These are phyloP conservation scores for Phylloscopus whistleri DNA, from an alignment of 2,113 vertebrate species.

Conservation along the genomic window DNA sequence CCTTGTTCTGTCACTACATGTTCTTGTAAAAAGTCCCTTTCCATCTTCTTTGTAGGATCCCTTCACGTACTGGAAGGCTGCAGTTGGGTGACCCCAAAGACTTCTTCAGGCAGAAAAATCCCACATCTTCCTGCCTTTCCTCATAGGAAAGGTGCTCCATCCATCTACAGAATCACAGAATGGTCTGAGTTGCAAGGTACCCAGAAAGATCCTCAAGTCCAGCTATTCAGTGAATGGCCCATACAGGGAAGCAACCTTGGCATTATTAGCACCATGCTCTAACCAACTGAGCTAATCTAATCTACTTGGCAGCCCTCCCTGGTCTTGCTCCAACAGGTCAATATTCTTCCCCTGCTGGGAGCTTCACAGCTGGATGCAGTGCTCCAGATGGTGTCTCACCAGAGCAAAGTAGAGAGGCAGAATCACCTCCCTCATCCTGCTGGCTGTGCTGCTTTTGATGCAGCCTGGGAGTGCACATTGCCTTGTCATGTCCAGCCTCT, in stretches of 20 bases:
- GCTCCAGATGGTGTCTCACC: not conserved
- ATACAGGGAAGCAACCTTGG: not conserved
- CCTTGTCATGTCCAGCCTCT: no score
- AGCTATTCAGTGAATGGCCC: no score
- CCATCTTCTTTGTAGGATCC: not conserved
- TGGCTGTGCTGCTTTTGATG: no score
- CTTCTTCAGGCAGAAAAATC: not conserved
- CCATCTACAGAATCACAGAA: not conserved
- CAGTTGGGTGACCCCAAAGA: not conserved
- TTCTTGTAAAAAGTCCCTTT: not conserved
- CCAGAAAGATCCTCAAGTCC: not conserved
- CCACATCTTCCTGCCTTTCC: not conserved
- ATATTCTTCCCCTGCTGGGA: not conserved
- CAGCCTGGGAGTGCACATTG: no score
- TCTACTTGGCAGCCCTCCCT: not conserved
- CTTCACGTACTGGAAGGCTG: not conserved
- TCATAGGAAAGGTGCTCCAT: not conserved
- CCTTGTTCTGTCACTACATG: not conserved
- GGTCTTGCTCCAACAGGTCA: not conserved
- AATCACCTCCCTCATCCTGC: not conserved
- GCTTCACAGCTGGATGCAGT: not conserved
- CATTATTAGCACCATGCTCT: not conserved
- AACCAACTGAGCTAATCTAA: not conserved
- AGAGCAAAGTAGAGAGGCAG: not conserved
- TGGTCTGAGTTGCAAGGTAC: not conserved